Evolutionary conservation across 1,140 invertebrate genomes (phyloP), one percentile per base, ranked within the genome.

Genomic region (Orussus abietinus): DNA sequence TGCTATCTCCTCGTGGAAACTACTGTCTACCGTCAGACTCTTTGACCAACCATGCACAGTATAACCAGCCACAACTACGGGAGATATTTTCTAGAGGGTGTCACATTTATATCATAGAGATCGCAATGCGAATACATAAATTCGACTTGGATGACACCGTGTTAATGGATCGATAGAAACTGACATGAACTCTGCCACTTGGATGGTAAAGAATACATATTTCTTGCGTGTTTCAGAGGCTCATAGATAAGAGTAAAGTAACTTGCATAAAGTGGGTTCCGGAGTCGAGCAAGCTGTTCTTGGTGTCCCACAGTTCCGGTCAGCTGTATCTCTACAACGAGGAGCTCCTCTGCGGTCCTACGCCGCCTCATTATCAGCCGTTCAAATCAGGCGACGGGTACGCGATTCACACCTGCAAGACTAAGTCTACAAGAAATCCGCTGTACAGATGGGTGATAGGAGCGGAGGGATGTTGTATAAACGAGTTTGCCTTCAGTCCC

Each of bases 231-330:
- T 75, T 83, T 62, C 80, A 96, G 90, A 86, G 94, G 70, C 74
- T 96, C 58, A 96, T 99, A 65, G 96, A 99, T 68, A 98, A 98
- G 76, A 94, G 88, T 38, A 88, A 92, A 75, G 96, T 98, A 49
- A 99, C 96, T n/a, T 98, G 96, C 72, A 85, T 99, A 59, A 86
- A 89, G 62, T 99, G 96, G 96, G 82, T 99, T 43, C 96, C 96
- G 11, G 88, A 87, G 34, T 95, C 92, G 20, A 82, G 84, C 47
- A 93, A 94, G 61, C 76, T 94, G 53, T 99, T 99, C 74, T 75
- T 98, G 41, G 91, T 91, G 32, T 89, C 94, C 13, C 93, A 99
- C 71, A 82, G 86, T 34, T 97, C 93, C 47, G 96, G 96, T n/a
- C 90, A 97, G 59, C 78, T 99, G 57, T 98, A 98, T 77, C 80